Percentiles rank a stretch among this genome's conserved stretches.
These are phyloP conservation scores for Isichthys henryi DNA, from an alignment of 2,113 vertebrate species.

Conservation along the genomic window DNA sequence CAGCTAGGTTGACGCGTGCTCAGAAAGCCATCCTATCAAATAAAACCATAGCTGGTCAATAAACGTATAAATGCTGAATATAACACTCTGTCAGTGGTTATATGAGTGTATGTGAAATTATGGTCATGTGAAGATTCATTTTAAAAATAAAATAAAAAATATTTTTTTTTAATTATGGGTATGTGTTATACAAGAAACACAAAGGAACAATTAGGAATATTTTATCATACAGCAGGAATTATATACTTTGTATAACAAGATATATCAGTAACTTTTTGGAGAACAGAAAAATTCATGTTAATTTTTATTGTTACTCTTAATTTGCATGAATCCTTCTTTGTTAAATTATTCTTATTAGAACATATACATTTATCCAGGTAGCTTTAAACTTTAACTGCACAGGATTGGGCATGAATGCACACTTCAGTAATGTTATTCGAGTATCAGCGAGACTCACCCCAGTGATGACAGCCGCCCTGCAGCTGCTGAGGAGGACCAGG, in stretches of 20 bases:
- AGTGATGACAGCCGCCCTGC: slow-evolving; percentile 65
- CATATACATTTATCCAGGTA: background rate
- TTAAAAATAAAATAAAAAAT: background rate
- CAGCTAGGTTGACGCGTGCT: background rate
- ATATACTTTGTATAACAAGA: background rate
- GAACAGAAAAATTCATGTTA: no score
- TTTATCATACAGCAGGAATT: background rate
- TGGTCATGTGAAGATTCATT: background rate
- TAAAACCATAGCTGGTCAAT: background rate
- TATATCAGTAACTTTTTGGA: no score
- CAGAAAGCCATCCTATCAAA: background rate
- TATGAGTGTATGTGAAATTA: background rate
- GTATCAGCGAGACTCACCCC: slow-evolving; percentile 56
- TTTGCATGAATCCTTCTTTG: background rate
- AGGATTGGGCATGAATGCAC: background rate
- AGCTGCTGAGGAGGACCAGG: slow-evolving; percentile 52
- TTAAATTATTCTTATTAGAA: background rate
- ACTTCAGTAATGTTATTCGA: background rate
- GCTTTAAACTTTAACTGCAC: background rate
- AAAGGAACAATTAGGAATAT: background rate
- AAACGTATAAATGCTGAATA: background rate
- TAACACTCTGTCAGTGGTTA: background rate
- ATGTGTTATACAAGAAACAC: background rate
- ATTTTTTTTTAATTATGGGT: background rate
- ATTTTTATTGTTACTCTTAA: background rate